Conservation (phyloP, 2,888 invertebrate species). For the Adela reaumurella region DNA sequence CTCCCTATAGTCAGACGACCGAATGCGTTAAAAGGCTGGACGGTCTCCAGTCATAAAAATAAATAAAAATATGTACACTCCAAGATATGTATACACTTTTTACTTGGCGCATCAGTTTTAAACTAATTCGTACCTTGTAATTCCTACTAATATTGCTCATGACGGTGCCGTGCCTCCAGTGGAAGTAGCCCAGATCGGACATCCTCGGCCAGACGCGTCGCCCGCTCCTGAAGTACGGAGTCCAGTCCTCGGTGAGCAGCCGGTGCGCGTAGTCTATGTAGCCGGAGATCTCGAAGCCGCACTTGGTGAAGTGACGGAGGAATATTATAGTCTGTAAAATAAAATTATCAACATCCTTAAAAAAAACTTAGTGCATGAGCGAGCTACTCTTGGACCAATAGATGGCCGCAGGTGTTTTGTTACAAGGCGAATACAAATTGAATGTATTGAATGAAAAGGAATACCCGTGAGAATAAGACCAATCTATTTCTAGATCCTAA, state of each 20-base stretch:
- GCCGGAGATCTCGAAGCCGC: constrained; percentile 77
- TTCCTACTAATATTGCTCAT: constrained; percentile 72
- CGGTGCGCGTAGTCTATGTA: constrained; percentile 80
- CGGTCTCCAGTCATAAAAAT: too few species aligned
- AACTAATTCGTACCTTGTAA: constrained; percentile 58
- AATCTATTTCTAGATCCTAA: too few species aligned
- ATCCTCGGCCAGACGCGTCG: constrained; percentile 63
- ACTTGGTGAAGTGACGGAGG: constrained; percentile 62
- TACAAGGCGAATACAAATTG: too few species aligned
- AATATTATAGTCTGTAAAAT: constrained; percentile 73
- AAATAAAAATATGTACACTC: too few species aligned
- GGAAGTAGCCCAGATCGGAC: constrained; percentile 72
- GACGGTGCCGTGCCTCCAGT: constrained; percentile 71
- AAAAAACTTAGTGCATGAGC: constrained; percentile 6
- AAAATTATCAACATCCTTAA: constrained; percentile 1
- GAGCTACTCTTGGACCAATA: too few species aligned
- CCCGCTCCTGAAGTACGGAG: constrained; percentile 64
- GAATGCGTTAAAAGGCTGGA: too few species aligned
- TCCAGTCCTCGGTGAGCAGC: constrained; percentile 70
- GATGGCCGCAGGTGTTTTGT: too few species aligned
- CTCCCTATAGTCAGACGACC: too few species aligned
- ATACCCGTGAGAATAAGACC: too few species aligned
- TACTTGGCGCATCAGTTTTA: too few species aligned
- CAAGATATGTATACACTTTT: too few species aligned
- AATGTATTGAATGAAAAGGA: too few species aligned